Base-by-base conservation (phyloP, 1,140 invertebrate species). In the Aculops lycopersici region DNA sequence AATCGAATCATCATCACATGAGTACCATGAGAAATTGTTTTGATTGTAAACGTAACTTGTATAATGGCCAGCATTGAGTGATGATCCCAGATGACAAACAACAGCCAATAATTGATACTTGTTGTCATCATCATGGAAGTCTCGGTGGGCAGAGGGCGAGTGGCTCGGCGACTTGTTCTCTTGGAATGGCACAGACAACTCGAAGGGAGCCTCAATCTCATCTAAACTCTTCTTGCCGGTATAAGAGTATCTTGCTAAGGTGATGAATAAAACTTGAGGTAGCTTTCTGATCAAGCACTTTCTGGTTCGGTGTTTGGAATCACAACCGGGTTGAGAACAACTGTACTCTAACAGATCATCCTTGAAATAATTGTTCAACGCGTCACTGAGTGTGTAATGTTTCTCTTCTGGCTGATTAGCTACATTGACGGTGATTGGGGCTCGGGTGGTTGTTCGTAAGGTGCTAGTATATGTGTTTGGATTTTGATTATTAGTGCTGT, bases 101-200 rank as follows among this genome's bases (percentile, higher is more conserved):
- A 43, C 24, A 2, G 43, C 20, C 3, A 43, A 21, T 17, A 43
- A 18, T 37, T 43, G 43, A 42, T 43, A 43, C 15, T 20, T 42
- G 18, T 38, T 36, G 24, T 17, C 12, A 4, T 39, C 17, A 37
- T 37, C 17, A 37, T 37, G 5, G 36, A 12, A 12, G 12, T 37
- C 36, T n/a, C n/a, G 8, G 31, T 35, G 8, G n/a, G 8, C 31
- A 8, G 40, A 36, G 3, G 20, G n/a, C 12, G 31, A 20, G 18
- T 14, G 15, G 18, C 3, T n/a, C 3, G 21, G 17, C 2, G 13
- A 18, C 12, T 36, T 5, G 20, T n/a, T 20, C 17, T 38, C 12
- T 14, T 41, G 1, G 2, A 17, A n/a, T 3, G 41, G 41, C 18
- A 41, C 17, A 41, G 13, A 20, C 15, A 41, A 36, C n/a, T 14